Evolutionary conservation across 1,140 invertebrate species (phyloP), one percentile per base, ranked within the genome.

Genomic region (Musca domestica): DNA sequence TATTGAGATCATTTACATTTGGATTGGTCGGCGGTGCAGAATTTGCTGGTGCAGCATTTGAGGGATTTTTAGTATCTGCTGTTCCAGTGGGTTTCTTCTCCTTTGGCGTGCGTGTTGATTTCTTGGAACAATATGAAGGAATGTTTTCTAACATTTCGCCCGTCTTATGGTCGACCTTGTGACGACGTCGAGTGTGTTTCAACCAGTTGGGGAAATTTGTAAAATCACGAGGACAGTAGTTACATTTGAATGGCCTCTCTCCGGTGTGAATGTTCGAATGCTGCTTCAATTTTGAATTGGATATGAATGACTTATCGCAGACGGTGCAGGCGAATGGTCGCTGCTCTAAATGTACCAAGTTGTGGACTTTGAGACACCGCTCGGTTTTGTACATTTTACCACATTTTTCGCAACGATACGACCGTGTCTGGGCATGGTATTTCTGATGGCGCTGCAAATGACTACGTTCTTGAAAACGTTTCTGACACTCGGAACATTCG

Each of bases 401-500:
- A 67, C 84, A 85, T 64, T 82, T 77, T 20, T 80, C 77, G 67
- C 84, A 85, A 67, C 82, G 78, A 70, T 81, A 86, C 19, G 83
- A 81, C 22, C 84, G 76, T 23, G 79, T 76, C 52, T 83, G 76
- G 20, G 79, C 81, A 71, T 86, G 85, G 58, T 83, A 82, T 68
- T 83, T 84, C 52, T 83, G 80, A 70, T 86, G 85, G 0, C 84
- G 75, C 64, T 83, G 79, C 64, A 85, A 66, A 71, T 85, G 84
- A 1, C 83, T 84, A 67, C 83, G 82, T 70, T 85, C 84, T 69
- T 83, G 82, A 73, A 85, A 85, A 27, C 80, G 74, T 74, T 84
- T 83, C 49, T 82, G 80, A 73, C 90, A 90, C 63, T 89, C 77
- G 63, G 87, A 85, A 74, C 88, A 90, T 69, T 84, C 81, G 71